Percentiles rank a stretch among this genome's conserved stretches.
Evolutionary conservation across 2,113 vertebrate species (phyloP).

Genomic region (Pavo muticus): DNA sequence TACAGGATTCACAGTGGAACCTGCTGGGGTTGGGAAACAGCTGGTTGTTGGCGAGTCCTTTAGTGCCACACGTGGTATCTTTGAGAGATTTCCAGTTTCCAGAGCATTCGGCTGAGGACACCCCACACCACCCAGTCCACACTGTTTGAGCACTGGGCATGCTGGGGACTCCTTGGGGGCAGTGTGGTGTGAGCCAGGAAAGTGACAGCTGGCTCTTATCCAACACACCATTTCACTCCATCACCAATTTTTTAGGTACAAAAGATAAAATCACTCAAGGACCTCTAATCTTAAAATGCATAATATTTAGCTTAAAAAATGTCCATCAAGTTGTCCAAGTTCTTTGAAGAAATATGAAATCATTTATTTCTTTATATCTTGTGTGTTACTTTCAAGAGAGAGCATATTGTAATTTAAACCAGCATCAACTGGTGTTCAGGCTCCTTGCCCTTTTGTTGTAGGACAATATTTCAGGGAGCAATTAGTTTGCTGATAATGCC

Average conservation of each 20-base stretch:
- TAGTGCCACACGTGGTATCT: background rate
- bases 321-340: background rate
- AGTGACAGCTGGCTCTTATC: background rate
- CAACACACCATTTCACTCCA: background rate
- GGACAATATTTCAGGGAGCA: background rate
- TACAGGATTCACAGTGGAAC: background rate
- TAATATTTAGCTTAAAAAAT: background rate
- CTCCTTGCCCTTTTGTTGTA: background rate
- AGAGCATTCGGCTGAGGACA: background rate
- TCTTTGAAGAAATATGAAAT: background rate
- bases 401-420: background rate
- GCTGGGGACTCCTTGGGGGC: background rate
- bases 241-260: background rate
- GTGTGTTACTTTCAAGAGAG: background rate
- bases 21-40: background rate
- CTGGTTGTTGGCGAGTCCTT: background rate
- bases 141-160: background rate
- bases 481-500: background rate
- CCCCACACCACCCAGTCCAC: fast-evolving
- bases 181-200: background rate
- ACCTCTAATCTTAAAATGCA: background rate
- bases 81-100: background rate
- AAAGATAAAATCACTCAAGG: background rate
- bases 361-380: background rate
- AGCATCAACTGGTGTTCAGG: background rate